Evolutionary conservation across 1,140 invertebrate species (phyloP), one percentile per base, ranked within the genome.

Genomic region (Heliothis virescens): DNA sequence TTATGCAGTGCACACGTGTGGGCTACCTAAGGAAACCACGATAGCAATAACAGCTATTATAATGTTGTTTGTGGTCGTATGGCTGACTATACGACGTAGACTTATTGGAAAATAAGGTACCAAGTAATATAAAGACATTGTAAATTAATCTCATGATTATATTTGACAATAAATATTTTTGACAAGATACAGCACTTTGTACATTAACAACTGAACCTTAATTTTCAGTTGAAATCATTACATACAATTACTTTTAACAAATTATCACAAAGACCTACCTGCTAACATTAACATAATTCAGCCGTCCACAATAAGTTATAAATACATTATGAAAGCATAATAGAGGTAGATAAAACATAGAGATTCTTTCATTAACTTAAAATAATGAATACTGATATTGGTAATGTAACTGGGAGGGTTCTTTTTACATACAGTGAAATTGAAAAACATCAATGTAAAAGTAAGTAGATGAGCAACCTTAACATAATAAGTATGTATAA

Each of bases 101-200:
- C 79, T 73, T 62, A 76, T 92, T 12, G 88, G 90, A 0, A 87
- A 86, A 81, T 73, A 55, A 73, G 60, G 65, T 26, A 52, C n/a
- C 12, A 74, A 81, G 77, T 65, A 57, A 83, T 84, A 81, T 63
- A 80, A 79, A 82, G 50, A 55, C 26, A 74, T 57, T 86, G 57
- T 86, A 85, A 86, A 83, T 83, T 85, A 85, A 87, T 87, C 82
- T 88, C 85, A 85, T 84, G 79, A 86, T 88, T 93, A 91, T 92
- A 90, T 89, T 93, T 89, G 83, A 93, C 84, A 94, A 94, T 94
- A 94, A 94, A 94, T 94, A 94, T 87, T 91, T 85, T 88, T 93
- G 92, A 93, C 91, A 93, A 93, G 91, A 93, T 92, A 87, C 84
- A 92, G 91, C 92, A 91, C 88, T 93, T 91, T 89, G 84, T 91